Evolutionary conservation across 2,113 vertebrate genomes (phyloP).

Genomic region (Mormyrus lacerda): DNA sequence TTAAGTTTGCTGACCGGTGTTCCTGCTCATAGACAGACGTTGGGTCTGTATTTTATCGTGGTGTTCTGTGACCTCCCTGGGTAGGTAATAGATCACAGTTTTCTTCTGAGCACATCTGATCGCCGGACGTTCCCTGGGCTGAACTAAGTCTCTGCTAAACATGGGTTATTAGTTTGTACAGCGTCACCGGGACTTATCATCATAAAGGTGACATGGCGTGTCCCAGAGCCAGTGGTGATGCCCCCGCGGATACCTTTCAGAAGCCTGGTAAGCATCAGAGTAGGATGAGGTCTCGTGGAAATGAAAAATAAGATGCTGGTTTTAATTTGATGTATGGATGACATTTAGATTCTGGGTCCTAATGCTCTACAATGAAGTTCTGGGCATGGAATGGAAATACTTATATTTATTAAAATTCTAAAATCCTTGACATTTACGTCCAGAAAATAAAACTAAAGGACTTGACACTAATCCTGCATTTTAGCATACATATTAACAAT

Average conservation of each 20-base stretch:
- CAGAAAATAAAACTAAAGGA: not conserved
- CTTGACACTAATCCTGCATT: not conserved
- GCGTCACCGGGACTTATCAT: not conserved
- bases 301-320: not conserved
- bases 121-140: not conserved
- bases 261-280: not conserved
- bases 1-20: not conserved
- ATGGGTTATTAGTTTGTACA: not conserved
- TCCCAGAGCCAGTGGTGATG: not conserved
- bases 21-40: not conserved
- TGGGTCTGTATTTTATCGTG: not conserved
- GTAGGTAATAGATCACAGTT: not conserved
- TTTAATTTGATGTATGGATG: not conserved
- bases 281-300: not conserved
- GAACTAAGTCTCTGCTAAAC: not conserved
- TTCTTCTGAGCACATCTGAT: not conserved
- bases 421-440: not conserved
- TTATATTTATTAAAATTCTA: not conserved
- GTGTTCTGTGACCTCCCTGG: not conserved
- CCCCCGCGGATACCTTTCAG: not conserved
- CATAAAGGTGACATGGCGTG: not conserved
- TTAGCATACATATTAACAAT: not conserved
- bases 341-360: not conserved
- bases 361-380: not conserved
- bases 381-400: not conserved